phyloP scores from a whole-genome alignment of 2,888 invertebrate species.

The Amphipoea oculea region DNA sequence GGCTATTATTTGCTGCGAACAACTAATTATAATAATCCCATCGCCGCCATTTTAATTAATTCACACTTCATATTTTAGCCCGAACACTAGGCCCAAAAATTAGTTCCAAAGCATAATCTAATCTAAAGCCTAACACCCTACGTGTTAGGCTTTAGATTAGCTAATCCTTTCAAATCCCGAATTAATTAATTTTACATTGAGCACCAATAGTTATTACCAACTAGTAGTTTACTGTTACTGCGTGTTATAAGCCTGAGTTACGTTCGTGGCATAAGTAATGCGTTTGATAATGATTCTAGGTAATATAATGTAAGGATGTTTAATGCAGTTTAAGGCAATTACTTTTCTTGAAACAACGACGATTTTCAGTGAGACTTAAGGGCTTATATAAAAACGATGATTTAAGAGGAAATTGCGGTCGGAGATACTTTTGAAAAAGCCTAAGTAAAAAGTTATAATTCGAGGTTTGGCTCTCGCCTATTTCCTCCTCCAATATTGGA shows the following conservation, averaged over 20 bases:
- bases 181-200: conserved; percentile 53
- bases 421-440: too few relatives aligned
- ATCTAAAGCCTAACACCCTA: conserved; percentile 29
- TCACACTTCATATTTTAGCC: conserved; percentile 6
- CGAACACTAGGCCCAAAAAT: conserved; percentile 13
- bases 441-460: too few relatives aligned
- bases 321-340: not conserved
- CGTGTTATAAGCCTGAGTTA: conserved; percentile 42
- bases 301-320: not conserved
- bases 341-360: too few relatives aligned
- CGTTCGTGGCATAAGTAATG: conserved; percentile 15
- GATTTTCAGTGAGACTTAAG: too few relatives aligned
- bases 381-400: too few relatives aligned
- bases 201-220: conserved; percentile 36
- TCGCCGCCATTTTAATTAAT: conserved; percentile 9
- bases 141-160: not conserved
- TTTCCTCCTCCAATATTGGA: too few relatives aligned
- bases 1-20: not conserved
- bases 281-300: conserved; percentile 1
- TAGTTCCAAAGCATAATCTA: conserved; percentile 16
- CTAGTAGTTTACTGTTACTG: conserved; percentile 28
- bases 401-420: too few relatives aligned
- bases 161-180: conserved; percentile 54
- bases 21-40: not conserved
- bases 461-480: too few relatives aligned